Evolutionary conservation across 2,797 vertebrate species (phyloP).

Genomic region (Tragelaphus eurycerus): DNA sequence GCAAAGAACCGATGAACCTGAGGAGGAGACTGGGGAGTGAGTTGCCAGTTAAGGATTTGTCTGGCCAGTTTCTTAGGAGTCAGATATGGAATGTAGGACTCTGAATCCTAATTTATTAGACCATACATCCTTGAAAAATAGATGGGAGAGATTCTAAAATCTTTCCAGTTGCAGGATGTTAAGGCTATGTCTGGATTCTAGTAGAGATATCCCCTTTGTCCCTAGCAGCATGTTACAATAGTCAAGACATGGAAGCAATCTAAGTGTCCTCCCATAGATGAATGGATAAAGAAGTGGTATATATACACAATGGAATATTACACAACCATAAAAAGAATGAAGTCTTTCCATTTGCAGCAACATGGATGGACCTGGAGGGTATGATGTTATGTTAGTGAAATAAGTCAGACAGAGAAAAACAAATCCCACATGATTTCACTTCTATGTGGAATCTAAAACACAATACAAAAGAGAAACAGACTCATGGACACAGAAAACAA

Average conservation of each 20-base stretch:
- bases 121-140: neutral
- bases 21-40: neutral
- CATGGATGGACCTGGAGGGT: neutral
- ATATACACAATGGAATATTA: neutral
- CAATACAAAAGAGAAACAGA: neutral
- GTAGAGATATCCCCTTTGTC: neutral
- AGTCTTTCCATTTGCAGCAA: neutral
- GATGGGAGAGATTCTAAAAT: neutral
- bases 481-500: neutral
- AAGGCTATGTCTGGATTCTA: neutral
- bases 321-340: accelerated
- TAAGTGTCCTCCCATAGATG: neutral
- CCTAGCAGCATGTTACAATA: neutral
- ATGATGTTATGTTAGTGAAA: neutral
- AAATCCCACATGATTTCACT: neutral
- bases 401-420: neutral
- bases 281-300: neutral
- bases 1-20: neutral
- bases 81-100: neutral
- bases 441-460: neutral
- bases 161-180: neutral
- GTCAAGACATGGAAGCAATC: neutral
- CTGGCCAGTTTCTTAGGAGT: neutral
- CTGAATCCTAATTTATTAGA: neutral
- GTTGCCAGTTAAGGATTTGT: neutral